Conservation (phyloP, 1,140 invertebrate species). For the Cyclina sinensis region DNA sequence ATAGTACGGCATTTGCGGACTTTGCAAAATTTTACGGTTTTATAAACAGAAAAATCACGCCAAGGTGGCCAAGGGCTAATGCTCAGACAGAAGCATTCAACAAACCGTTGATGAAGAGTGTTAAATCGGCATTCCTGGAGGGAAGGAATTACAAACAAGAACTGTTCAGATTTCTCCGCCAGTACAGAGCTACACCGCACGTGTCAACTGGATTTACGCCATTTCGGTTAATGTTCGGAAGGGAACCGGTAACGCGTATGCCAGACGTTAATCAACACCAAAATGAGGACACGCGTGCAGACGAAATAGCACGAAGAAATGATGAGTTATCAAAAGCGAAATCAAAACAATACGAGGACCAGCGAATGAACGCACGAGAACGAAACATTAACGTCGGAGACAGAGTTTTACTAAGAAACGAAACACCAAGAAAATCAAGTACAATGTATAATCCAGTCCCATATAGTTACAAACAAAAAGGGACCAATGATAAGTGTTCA, state of each 20-base stretch:
- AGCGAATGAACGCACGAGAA: conserved; percentile 45
- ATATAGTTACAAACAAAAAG: conserved; percentile 6
- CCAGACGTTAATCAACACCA: conserved; percentile 20
- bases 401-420: too few relatives aligned
- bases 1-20: conserved; percentile 11
- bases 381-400: conserved; percentile 49
- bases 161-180: conserved; percentile 54
- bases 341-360: conserved; percentile 56
- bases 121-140: conserved; percentile 68
- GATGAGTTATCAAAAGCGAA: too few relatives aligned
- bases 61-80: too few relatives aligned
- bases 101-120: conserved; percentile 71
- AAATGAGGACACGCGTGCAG: not conserved
- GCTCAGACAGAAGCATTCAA: too few relatives aligned
- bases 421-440: conserved; percentile 52
- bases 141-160: conserved; percentile 69
- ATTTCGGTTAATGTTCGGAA: conserved; percentile 68
- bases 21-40: too few relatives aligned
- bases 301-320: conserved; percentile 37
- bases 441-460: too few relatives aligned
- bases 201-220: conserved; percentile 69
- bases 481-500: conserved; percentile 29
- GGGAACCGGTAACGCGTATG: conserved; percentile 60
- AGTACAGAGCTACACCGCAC: conserved; percentile 72
- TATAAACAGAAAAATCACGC: too few relatives aligned